Percentiles rank a stretch among this genome's conserved stretches.
Conservation (phyloP, 1,140 invertebrate genomes). For the Bacillus rossius region DNA sequence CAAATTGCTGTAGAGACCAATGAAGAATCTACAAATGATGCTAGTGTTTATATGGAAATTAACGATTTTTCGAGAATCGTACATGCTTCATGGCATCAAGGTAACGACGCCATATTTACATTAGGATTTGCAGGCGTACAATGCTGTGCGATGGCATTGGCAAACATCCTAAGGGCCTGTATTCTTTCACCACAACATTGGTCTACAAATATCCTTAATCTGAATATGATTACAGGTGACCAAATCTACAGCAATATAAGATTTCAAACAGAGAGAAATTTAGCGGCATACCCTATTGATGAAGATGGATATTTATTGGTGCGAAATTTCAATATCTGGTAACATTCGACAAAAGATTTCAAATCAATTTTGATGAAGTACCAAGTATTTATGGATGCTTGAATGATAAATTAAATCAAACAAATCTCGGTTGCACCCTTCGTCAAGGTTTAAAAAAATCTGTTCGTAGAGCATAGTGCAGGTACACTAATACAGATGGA, state of each 20-base stretch:
- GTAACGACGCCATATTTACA: background rate
- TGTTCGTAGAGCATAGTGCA: too few relatives aligned
- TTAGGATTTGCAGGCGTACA: conserved; percentile 5
- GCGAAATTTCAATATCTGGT: background rate
- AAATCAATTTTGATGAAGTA: background rate
- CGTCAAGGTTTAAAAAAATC: background rate
- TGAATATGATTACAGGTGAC: background rate
- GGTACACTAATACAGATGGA: too few relatives aligned
- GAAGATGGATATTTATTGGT: conserved; percentile 1
- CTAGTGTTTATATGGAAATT: background rate
- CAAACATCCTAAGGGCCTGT: conserved; percentile 11
- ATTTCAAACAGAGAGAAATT: background rate
- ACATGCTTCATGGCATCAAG: conserved; percentile 1
- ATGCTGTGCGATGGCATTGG: conserved; percentile 6
- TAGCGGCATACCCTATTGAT: background rate
- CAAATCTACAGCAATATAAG: conserved; percentile 1
- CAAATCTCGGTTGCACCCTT: background rate
- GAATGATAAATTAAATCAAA: background rate
- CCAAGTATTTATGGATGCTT: background rate
- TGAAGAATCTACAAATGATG: background rate
- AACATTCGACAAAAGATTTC: background rate
- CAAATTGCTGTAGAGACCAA: background rate
- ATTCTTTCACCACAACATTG: background rate
- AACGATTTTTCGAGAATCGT: conserved; percentile 3
- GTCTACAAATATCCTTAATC: background rate